phyloP scores from a whole-genome alignment of 2,888 invertebrate species.

The Drosophila paramelanica region DNA sequence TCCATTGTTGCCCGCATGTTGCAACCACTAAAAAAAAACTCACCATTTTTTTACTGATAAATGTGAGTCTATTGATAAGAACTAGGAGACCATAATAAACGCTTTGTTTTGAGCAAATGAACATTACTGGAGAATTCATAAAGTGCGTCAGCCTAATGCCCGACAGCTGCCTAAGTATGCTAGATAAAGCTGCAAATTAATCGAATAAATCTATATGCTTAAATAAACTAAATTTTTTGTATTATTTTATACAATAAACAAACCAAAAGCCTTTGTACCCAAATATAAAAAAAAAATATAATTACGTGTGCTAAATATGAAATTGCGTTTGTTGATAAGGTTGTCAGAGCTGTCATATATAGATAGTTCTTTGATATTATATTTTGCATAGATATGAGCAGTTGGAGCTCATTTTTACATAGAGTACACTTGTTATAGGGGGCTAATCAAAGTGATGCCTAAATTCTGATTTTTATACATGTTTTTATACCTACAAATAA shows the following conservation, averaged over 20 bases:
- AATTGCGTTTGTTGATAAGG: constrained; percentile 19
- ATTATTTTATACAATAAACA: too few species aligned
- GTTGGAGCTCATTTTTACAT: constrained; percentile 1
- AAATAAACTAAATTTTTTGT: background rate
- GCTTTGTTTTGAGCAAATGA: constrained; percentile 7
- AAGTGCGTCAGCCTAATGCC: background rate
- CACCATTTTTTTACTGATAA: constrained; percentile 39
- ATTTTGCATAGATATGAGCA: constrained; percentile 17
- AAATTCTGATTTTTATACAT: constrained; percentile 41
- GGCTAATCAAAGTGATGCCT: constrained; percentile 49
- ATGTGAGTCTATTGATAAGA: constrained; percentile 32
- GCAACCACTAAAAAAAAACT: constrained; percentile 18
- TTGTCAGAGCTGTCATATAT: background rate
- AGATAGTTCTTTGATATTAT: background rate
- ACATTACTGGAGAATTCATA: background rate
- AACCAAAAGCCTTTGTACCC: constrained; percentile 6
- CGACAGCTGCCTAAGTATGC: constrained; percentile 12
- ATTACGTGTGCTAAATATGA: background rate
- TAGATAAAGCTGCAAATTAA: background rate
- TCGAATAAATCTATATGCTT: background rate
- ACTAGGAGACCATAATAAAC: constrained; percentile 3
- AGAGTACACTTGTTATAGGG: constrained; percentile 26
- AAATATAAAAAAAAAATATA: background rate
- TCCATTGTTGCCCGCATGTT: background rate
- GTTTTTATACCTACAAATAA: constrained; percentile 25